Base-by-base conservation (phyloP, 2,888 invertebrate genomes). In the Zootermopsis nevadensis region DNA sequence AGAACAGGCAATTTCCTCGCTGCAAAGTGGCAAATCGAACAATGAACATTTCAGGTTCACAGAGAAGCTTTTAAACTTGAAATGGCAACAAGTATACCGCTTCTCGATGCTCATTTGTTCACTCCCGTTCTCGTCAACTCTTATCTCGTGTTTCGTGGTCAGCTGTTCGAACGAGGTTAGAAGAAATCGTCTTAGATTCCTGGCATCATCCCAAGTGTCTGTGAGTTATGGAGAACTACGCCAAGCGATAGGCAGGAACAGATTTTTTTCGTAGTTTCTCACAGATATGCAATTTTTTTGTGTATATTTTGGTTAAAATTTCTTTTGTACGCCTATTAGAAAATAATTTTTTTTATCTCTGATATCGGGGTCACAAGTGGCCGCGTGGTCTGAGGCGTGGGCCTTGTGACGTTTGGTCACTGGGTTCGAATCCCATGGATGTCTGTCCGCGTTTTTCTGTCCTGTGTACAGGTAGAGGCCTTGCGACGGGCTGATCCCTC, bases 1-100 rank as follows among this genome's bases (percentile, higher is more conserved):
- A 77, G 55, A 77, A 48, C 77, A 55, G 77, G 77, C 53, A 77
- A 77, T 77, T 77, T 77, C 77, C 77, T 77, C 55, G 53, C 77
- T 69, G 69, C 27, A 33, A 69, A 69, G 69, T 69, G 69, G 69
- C 22, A 69, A 69, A 69, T 69, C 69, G 69, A 69, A 69, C 69
- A 69, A 69, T 69, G 69, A 69, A 69, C 69, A 33, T 33, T 69
- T 69, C 27, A 69, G 27, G 60, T 60, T 15, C 27, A n/a, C 27
- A 60, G 33, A 6, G 33, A 22, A 15, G 33, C 33, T 69, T 69
- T 67, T 69, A 69, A 15, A 69, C 69, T 69, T 60, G 60, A 60
- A 60, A 60, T 60, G n/a, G 69, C 69, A 69, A 69, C 31, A 69
- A 69, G 69, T 69, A 69, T 15, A 69, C 69, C 31, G 69, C 12